Evolutionary conservation across 2,113 vertebrate genomes (phyloP), one percentile per base, ranked within the genome.

Genomic region (Alligator sinensis): DNA sequence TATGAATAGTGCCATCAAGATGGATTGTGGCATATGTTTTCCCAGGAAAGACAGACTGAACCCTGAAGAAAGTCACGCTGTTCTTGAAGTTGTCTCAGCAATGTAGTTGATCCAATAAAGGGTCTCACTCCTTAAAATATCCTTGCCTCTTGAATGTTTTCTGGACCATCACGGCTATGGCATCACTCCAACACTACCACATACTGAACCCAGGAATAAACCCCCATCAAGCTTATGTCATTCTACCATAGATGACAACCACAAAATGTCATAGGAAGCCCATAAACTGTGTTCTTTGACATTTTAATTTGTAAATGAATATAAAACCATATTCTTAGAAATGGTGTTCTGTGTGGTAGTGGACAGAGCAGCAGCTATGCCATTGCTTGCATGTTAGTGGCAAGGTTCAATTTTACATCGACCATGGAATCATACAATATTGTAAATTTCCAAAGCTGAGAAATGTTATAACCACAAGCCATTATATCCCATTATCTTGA

Each of bases 401-500:
- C 28, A 91, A 0, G 0, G 47, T 87, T 91, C 68, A 85, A 83
- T 27, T 91, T 92, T 84, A 34, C 63, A 74, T 78, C 66, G 61
- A 61, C 7, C 22, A 84, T 87, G 92, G 90, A 27, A 87, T 79
- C 57, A 78, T 68, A 80, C 3, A 21, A 58, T 0, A 54, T 83
- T 47, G 1, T 76, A 93, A 79, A 93, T 87, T 59, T 92, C 11
- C 58, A 66, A 91, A 91, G 88, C 68, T 94, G 60, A 78, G 38
- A 91, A 91, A 54, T 78, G 34, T 11, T 91, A 77, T 87, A 93
- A 82, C 88, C 81, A 92, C 6, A 77, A 82, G 15, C 18, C 47
- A 80, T 93, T 93, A 91, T 75, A 94, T 90, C 68, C 70, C 94
- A 88, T 93, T 96, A 92, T 60, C 30, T 34, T 92, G 62, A 86